Evolutionary conservation across 2,797 vertebrate genomes (phyloP).

Genomic region (Myotis pilosus): DNA sequence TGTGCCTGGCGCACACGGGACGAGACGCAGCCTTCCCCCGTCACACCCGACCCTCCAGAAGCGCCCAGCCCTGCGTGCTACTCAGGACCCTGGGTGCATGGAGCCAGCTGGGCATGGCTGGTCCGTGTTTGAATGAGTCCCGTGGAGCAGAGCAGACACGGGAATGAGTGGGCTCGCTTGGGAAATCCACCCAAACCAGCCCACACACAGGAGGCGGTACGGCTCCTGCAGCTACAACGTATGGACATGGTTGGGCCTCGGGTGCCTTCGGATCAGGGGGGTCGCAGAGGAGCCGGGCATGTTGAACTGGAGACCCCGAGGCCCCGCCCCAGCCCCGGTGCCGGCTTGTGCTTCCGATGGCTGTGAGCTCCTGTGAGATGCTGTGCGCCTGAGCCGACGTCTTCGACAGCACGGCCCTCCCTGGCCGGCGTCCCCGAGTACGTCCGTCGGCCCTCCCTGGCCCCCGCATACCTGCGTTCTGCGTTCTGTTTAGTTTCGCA

Average conservation of each 20-base stretch:
- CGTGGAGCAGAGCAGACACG: not conserved
- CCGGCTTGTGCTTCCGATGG: conserved; percentile 65
- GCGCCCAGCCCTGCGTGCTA: not conserved
- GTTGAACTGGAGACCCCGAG: conserved; percentile 64
- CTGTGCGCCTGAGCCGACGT: conserved; percentile 74
- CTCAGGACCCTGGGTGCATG: fast-evolving
- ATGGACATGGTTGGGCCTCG: not conserved
- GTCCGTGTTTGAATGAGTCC: not conserved
- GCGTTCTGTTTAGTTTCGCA: conserved; percentile 73
- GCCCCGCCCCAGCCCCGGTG: conserved; percentile 63
- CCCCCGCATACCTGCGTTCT: conserved; percentile 75
- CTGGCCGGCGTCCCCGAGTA: conserved; percentile 71
- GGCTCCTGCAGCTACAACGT: not conserved
- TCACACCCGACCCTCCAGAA: not conserved
- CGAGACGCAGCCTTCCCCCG: not conserved
- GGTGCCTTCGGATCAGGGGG: not conserved
- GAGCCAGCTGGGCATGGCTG: not conserved
- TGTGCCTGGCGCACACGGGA: not conserved
- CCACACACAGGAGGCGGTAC: not conserved
- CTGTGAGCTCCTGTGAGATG: not conserved
- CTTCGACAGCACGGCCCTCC: conserved; percentile 78
- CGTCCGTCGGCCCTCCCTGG: conserved; percentile 79
- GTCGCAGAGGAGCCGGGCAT: conserved; percentile 69
- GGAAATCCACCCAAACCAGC: not conserved
- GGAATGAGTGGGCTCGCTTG: too few species aligned